Evolutionary conservation across 2,888 invertebrate genomes (phyloP).

Genomic region (Andrena hattorfiana): DNA sequence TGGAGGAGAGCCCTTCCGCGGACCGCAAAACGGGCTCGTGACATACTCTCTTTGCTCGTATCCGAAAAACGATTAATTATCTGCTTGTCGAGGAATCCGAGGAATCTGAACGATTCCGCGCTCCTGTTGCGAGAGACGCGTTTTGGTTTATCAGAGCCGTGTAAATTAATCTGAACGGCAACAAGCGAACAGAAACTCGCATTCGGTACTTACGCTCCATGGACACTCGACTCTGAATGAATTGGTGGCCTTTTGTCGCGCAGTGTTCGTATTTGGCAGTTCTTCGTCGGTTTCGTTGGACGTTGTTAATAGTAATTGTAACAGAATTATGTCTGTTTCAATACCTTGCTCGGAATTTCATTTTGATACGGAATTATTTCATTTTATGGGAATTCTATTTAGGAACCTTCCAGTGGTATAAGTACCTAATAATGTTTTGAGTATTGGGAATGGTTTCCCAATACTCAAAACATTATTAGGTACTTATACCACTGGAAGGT

Average conservation of each 20-base stretch:
- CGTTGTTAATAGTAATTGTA: too few relatives aligned
- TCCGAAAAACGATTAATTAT: slow-evolving; percentile 61
- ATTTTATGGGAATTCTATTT: too few relatives aligned
- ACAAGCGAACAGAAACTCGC: neutral
- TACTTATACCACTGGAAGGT: too few relatives aligned
- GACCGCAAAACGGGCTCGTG: slow-evolving; percentile 56
- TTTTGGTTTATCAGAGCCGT: slow-evolving; percentile 25
- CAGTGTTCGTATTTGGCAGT: too few relatives aligned
- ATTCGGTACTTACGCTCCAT: neutral
- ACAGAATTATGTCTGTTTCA: too few relatives aligned
- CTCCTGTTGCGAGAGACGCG: slow-evolving; percentile 22
- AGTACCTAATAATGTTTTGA: too few relatives aligned
- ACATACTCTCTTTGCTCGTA: slow-evolving; percentile 56
- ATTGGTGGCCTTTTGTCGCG: neutral
- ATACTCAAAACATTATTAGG: too few relatives aligned
- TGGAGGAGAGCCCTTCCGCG: slow-evolving; percentile 32
- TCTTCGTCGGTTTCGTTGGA: too few relatives aligned
- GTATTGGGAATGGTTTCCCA: too few relatives aligned
- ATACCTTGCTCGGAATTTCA: too few relatives aligned
- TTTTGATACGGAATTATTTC: too few relatives aligned
- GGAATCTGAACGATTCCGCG: slow-evolving; percentile 9
- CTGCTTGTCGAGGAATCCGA: slow-evolving; percentile 42
- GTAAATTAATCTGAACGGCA: slow-evolving; percentile 46
- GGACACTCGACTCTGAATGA: neutral
- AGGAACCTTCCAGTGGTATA: too few relatives aligned